Conservation (phyloP, 1,140 invertebrate species). For the Homalodisca vitripennis region DNA sequence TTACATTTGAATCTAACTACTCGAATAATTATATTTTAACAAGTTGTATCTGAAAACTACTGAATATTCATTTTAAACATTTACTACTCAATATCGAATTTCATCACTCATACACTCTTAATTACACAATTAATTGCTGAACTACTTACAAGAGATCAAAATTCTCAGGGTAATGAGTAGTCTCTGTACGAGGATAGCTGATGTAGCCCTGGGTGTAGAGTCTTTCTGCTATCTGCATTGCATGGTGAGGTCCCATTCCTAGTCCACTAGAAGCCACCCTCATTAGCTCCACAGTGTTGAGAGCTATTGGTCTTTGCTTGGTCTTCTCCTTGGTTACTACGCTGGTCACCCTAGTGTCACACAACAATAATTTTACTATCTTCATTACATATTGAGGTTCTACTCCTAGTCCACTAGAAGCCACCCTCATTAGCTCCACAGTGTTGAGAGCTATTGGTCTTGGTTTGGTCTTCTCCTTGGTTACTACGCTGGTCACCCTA, state of each 20-base stretch:
- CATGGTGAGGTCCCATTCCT: slow-evolving; percentile 93
- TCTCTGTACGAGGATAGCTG: slow-evolving; percentile 95
- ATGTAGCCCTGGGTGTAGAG: slow-evolving; percentile 95
- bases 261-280: slow-evolving; percentile 89
- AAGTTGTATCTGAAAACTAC: no score
- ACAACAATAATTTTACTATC: slow-evolving; percentile 66
- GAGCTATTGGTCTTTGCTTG: slow-evolving; percentile 82
- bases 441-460: slow-evolving; percentile 93
- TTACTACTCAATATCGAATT: no score
- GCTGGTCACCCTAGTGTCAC: slow-evolving; percentile 66
- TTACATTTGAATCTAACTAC: no score
- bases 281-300: slow-evolving; percentile 98
- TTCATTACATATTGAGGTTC: slow-evolving; percentile 96
- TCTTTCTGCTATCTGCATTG: slow-evolving; percentile 93
- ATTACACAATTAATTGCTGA: no score
- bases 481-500: slow-evolving; percentile 62
- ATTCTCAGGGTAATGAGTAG: slow-evolving; percentile 93
- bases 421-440: slow-evolving; percentile 93
- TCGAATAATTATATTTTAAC: no score
- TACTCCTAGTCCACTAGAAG: slow-evolving; percentile 91
- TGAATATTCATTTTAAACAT: no score
- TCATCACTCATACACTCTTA: no score
- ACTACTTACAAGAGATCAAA: slow-evolving; percentile 91
- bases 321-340: slow-evolving; percentile 59
- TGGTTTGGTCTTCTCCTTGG: slow-evolving; percentile 70